Percentiles rank a stretch among this genome's conserved stretches.
These are phyloP conservation scores for Lacerta bilineata DNA, from an alignment of 2,797 vertebrate genomes.

Conservation along the genomic window DNA sequence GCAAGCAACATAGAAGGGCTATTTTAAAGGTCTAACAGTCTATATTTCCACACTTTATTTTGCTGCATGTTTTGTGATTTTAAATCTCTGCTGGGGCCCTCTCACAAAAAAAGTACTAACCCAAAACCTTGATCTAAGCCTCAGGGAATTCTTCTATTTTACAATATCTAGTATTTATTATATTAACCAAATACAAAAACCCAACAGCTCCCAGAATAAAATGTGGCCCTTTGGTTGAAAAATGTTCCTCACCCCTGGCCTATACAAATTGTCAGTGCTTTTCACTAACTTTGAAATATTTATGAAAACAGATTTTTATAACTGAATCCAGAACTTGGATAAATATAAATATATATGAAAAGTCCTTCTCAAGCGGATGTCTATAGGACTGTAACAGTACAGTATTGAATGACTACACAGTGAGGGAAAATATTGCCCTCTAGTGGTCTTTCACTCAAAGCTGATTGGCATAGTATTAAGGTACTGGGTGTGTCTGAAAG, in stretches of 20 bases:
- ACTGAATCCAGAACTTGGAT: background rate
- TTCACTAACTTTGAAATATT: background rate
- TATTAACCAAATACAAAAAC: too few relatives aligned
- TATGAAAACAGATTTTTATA: background rate
- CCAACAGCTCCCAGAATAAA: too few relatives aligned
- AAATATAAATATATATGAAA: background rate
- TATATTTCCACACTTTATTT: too few relatives aligned
- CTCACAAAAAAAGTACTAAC: too few relatives aligned
- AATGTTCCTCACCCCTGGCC: background rate
- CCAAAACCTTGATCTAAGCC: too few relatives aligned
- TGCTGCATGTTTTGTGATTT: too few relatives aligned
- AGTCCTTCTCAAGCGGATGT: background rate
- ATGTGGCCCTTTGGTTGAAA: too few relatives aligned
- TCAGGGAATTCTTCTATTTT: too few relatives aligned
- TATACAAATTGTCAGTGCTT: background rate
- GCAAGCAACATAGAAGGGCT: too few relatives aligned
- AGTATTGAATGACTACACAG: background rate
- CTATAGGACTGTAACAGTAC: background rate
- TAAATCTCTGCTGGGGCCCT: too few relatives aligned
- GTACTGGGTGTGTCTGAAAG: background rate
- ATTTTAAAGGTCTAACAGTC: too few relatives aligned
- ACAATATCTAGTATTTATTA: too few relatives aligned
- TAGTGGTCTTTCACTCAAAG: constrained; percentile 8
- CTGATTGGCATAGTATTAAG: background rate
- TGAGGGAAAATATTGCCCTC: constrained; percentile 23